Percentiles rank a stretch among this genome's conserved stretches.
phyloP scores from a whole-genome alignment of 2,113 vertebrate species.

The Prolemur simus region DNA sequence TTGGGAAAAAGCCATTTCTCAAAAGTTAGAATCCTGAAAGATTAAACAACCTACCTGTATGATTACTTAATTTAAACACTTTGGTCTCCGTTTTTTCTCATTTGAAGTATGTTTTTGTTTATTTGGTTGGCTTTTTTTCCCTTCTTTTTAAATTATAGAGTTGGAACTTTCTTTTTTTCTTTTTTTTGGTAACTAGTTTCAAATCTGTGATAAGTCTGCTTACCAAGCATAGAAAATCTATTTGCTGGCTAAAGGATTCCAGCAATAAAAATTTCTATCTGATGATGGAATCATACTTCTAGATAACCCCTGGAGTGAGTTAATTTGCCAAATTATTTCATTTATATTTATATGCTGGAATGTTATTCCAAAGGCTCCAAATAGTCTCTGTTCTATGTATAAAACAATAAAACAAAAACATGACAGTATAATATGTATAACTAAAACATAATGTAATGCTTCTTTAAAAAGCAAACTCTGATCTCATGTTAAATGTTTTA shows the following conservation, averaged over 20 bases:
- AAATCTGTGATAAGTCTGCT: constrained; percentile 29
- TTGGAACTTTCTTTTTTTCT: background rate
- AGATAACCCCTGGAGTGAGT: background rate
- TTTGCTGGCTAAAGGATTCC: constrained; percentile 36
- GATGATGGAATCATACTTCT: constrained; percentile 35
- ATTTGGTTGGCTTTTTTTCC: background rate
- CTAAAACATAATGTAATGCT: constrained; percentile 27
- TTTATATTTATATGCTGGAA: constrained; percentile 62
- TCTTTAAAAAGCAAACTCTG: constrained; percentile 53
- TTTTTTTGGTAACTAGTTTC: constrained; percentile 18
- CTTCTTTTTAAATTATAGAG: constrained; percentile 20
- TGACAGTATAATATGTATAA: constrained; percentile 27
- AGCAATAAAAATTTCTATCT: constrained; percentile 48
- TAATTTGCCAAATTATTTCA: constrained; percentile 37
- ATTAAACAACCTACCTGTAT: background rate
- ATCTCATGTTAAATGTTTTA: constrained; percentile 30
- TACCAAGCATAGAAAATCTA: constrained; percentile 50
- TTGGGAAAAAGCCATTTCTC: background rate
- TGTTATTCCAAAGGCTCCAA: constrained; percentile 57
- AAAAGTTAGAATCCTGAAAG: constrained; percentile 18
- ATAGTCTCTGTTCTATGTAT: constrained; percentile 47
- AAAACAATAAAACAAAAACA: constrained; percentile 55
- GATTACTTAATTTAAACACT: constrained; percentile 19
- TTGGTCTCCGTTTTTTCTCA: background rate
- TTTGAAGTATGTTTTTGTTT: constrained; percentile 32